Conservation (phyloP, 2,888 invertebrate genomes). For the Thereva nobilitata region DNA sequence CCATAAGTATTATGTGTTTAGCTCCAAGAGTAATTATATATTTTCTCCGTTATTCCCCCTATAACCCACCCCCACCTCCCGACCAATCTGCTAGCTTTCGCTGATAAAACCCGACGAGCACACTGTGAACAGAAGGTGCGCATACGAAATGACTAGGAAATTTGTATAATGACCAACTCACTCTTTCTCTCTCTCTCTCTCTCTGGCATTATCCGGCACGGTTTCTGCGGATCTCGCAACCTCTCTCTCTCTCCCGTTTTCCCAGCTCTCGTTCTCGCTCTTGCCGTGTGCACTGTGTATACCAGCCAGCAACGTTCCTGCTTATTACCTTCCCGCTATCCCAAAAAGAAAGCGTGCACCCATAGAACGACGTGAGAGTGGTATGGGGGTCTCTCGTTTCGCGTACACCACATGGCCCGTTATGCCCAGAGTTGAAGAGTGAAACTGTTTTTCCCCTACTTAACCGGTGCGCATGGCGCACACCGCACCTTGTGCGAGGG, state of each 20-base stretch:
- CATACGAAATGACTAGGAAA: not conserved
- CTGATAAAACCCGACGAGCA: slow-evolving; percentile 5
- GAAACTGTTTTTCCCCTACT: too few relatives aligned
- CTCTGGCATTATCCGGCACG: not conserved
- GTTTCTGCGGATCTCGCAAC: not conserved
- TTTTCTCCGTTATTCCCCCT: slow-evolving; percentile 1
- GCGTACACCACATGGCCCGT: too few relatives aligned
- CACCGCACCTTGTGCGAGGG: too few relatives aligned
- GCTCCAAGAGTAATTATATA: slow-evolving; percentile 25
- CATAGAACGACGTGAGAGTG: too few relatives aligned
- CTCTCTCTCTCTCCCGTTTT: not conserved
- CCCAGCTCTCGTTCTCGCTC: too few relatives aligned
- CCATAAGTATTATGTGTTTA: slow-evolving; percentile 10
- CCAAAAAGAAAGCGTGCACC: too few relatives aligned
- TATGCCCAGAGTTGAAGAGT: too few relatives aligned
- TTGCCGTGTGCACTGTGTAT: too few relatives aligned
- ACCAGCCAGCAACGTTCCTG: too few relatives aligned
- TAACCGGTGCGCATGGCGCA: too few relatives aligned
- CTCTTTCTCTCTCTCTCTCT: slow-evolving; percentile 11
- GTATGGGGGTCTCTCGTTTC: too few relatives aligned
- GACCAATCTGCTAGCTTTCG: slow-evolving; percentile 6
- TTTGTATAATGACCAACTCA: slow-evolving; percentile 23
- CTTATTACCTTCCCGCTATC: too few relatives aligned
- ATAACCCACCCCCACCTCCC: not conserved
- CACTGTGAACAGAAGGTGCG: not conserved